Conservation (phyloP, 1,140 invertebrate genomes). For the Microvelia longipes region DNA sequence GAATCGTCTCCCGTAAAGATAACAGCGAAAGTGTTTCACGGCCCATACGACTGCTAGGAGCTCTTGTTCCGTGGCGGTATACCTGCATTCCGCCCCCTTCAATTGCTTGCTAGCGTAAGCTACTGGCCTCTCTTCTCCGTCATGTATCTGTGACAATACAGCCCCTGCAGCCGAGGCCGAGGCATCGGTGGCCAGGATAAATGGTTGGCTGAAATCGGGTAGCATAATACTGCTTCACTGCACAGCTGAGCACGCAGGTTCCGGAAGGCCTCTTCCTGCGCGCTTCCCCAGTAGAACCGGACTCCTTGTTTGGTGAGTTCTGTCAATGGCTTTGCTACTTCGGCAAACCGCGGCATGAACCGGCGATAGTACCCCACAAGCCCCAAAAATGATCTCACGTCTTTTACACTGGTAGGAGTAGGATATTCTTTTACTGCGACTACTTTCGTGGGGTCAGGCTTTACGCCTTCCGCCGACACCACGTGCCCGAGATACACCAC, state of each 20-base stretch:
- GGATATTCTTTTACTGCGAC: background rate
- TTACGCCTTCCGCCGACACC: slow-evolving; percentile 28
- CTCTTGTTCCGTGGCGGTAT: too few species aligned
- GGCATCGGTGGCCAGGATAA: background rate
- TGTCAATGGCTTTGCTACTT: slow-evolving; percentile 27
- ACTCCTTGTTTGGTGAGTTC: slow-evolving; percentile 24
- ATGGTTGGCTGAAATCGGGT: too few species aligned
- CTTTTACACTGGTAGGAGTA: slow-evolving; percentile 16
- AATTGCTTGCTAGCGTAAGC: too few species aligned
- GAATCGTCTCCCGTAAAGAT: too few species aligned
- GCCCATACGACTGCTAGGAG: too few species aligned
- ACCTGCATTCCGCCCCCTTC: too few species aligned
- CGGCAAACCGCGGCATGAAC: slow-evolving; percentile 29
- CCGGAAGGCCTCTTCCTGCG: background rate
- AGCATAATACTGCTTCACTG: too few species aligned
- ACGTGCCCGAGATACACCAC: slow-evolving; percentile 31
- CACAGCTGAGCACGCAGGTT: background rate
- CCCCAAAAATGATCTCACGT: slow-evolving; percentile 32
- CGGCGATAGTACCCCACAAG: slow-evolving; percentile 30
- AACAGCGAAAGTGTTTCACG: too few species aligned
- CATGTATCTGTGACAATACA: too few species aligned
- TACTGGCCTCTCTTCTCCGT: too few species aligned
- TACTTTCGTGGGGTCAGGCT: slow-evolving; percentile 29
- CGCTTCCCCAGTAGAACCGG: background rate
- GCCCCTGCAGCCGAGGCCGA: too few species aligned